phyloP scores from a whole-genome alignment of 2,113 vertebrate species.

The Rhineura floridana region DNA sequence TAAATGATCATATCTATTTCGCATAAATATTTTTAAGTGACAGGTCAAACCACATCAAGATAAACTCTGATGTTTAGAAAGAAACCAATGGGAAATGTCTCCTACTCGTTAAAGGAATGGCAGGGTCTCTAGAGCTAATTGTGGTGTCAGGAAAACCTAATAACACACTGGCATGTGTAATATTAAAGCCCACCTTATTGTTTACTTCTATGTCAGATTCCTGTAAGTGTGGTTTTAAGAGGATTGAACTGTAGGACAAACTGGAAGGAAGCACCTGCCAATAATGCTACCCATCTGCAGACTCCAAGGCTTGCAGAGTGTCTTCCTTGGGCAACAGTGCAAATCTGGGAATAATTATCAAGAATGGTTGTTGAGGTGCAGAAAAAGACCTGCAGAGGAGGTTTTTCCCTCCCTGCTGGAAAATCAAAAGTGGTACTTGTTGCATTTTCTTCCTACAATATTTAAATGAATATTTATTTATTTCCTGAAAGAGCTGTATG shows the following conservation, averaged over 20 bases:
- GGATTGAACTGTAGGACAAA: slow-evolving; percentile 59
- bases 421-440: background rate
- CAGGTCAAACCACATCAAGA: background rate
- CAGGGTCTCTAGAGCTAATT: slow-evolving; percentile 68
- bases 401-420: background rate
- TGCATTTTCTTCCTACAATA: background rate
- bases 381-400: background rate
- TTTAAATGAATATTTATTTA: background rate
- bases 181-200: slow-evolving; percentile 72
- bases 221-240: slow-evolving; percentile 67
- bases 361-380: background rate
- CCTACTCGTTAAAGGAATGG: slow-evolving; percentile 68
- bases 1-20: slow-evolving; percentile 47
- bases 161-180: slow-evolving; percentile 69
- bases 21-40: slow-evolving; percentile 51
- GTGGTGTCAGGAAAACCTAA: slow-evolving; percentile 64
- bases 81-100: slow-evolving; percentile 59
- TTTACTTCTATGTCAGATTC: slow-evolving; percentile 73
- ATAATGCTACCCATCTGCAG: slow-evolving; percentile 48
- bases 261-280: slow-evolving; percentile 65
- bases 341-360: slow-evolving; percentile 45
- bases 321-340: slow-evolving; percentile 46
- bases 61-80: slow-evolving; percentile 41
- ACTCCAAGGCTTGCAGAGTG: slow-evolving; percentile 33
- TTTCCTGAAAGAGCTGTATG: background rate